Conservation (phyloP, 1,140 invertebrate species). For the Atta texana region DNA sequence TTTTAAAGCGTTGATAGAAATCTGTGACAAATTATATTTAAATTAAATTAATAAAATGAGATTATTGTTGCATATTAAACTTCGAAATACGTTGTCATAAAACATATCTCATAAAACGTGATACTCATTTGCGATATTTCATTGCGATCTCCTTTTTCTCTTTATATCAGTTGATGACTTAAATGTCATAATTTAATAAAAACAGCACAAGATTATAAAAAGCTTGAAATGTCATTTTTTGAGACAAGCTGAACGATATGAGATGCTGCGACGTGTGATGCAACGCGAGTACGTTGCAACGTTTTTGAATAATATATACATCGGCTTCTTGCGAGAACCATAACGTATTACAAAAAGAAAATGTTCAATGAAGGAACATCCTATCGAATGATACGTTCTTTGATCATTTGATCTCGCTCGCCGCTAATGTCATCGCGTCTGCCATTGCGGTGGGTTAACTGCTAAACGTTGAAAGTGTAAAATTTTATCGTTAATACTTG, state of each 20-base stretch:
- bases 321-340: not conserved
- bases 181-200: not conserved
- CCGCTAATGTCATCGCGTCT: constrained; percentile 63
- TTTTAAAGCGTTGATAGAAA: not conserved
- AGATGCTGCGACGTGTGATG: not conserved
- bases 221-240: not conserved
- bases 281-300: not conserved
- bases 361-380: not conserved
- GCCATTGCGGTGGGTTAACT: constrained; percentile 62
- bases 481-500: constrained; percentile 76
- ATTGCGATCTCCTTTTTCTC: constrained; percentile 1
- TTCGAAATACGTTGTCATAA: not conserved
- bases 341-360: not conserved
- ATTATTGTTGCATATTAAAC: not conserved
- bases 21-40: not conserved
- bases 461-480: constrained; percentile 74
- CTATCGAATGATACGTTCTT: not conserved
- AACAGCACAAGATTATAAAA: constrained; percentile 18
- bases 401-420: constrained; percentile 52
- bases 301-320: not conserved
- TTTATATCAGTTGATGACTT: not conserved
- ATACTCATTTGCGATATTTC: constrained; percentile 19
- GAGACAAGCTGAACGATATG: not conserved
- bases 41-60: constrained; percentile 1
- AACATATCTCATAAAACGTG: not conserved